Base-by-base conservation (phyloP, 1,140 invertebrate species). In the Lineus longissimus region DNA sequence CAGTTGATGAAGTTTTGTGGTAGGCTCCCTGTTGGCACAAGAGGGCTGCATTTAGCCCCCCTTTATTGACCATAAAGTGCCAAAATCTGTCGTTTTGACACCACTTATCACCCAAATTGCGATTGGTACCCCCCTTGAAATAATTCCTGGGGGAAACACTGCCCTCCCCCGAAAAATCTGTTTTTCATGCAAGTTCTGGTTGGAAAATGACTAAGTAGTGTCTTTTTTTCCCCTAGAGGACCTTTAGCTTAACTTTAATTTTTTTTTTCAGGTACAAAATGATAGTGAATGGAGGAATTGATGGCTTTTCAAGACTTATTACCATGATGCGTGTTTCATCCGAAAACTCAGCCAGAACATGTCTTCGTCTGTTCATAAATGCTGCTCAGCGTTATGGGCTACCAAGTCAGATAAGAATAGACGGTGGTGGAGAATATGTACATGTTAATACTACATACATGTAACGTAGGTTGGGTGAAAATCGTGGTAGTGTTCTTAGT, bases 381-480 rank as follows among this genome's bases (percentile, higher is more conserved):
- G 54, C 54, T 23, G 54, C 29, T 15, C 13, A 27, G 15, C 4
- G 29, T 2, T 55, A 55, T 17, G 54, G 54, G 4, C 6, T 55
- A 55, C 54, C 54, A 55, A 23, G 29, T 22, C 30, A n/a, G 1
- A 30, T 59, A 6, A 9, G 55, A 7, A n/a, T 29, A n/a, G 62
- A 59, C 58, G 22, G 58, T 11, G 62, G 56, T 23, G 45, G 36
- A 2, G 62, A 63, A 54, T 47, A 63, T 25, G 23, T 59, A 1
- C 33, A 59, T 43, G 13, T 36, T 2, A n/a, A n/a, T n/a, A 23
- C 31, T 19, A 45, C 36, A 22, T 11, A 23, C 7, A 17, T 36
- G n/a, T 41, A 41, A 22, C 6, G 33, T 4, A 36, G 33, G 15
- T 36, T 36, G 33, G 33, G 33, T 7, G 33, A 36, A 15, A 30